These are phyloP conservation scores for Harpalus rufipes DNA, from an alignment of 2,888 invertebrate species.

Conservation along the genomic window DNA sequence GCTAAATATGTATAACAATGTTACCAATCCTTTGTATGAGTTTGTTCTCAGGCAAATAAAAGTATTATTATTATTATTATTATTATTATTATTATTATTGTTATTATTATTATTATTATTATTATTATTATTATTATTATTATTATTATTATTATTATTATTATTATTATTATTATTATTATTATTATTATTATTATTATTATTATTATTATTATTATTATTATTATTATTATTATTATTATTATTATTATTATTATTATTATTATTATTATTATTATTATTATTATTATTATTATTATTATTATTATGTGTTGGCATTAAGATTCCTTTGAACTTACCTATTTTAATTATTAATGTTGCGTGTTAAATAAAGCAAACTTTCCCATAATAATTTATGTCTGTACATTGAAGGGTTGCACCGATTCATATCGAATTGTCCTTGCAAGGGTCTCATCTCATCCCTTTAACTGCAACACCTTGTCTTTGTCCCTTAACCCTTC, in stretches of 20 bases:
- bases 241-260: no score
- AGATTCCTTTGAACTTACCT: no score
- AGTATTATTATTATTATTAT: not conserved
- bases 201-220: no score
- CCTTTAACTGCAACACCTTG: slow-evolving; percentile 61
- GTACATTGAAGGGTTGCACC: slow-evolving; percentile 21
- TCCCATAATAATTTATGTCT: slow-evolving; percentile 37
- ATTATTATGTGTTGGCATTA: no score
- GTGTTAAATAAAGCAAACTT: slow-evolving; percentile 22
- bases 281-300: no score
- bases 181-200: no score
- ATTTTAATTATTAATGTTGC: not conserved
- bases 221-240: no score
- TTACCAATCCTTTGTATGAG: not conserved
- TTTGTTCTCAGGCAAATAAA: not conserved
- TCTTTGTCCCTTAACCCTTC: slow-evolving; percentile 55
- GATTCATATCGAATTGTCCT: slow-evolving; percentile 44
- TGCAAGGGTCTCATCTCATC: slow-evolving; percentile 49
- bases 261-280: not conserved
- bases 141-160: no score
- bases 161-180: no score
- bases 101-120: no score
- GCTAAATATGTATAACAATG: not conserved
- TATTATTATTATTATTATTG: no score
- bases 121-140: no score